These are phyloP conservation scores for Trematomus loennbergii DNA, from an alignment of 2,113 vertebrate genomes.

Conservation along the genomic window DNA sequence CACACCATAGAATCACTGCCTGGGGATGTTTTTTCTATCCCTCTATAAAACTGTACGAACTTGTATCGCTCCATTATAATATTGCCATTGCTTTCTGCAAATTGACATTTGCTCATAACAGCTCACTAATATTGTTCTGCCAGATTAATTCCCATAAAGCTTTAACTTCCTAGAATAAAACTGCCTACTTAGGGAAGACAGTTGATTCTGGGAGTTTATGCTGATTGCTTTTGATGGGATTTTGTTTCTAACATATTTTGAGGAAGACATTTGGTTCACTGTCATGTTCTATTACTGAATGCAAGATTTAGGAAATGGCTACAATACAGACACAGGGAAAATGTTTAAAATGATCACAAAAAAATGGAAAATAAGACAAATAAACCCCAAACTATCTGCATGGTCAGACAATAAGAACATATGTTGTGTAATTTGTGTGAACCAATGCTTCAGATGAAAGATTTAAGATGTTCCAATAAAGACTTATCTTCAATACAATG, in stretches of 20 bases:
- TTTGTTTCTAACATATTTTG: background rate
- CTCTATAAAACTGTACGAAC: conserved; percentile 13
- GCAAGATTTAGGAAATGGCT: background rate
- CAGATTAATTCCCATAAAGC: conserved; percentile 11
- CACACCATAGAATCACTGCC: background rate
- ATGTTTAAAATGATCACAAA: too few species aligned
- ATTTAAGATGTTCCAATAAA: too few species aligned
- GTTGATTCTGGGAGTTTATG: conserved; percentile 8
- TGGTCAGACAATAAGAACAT: background rate
- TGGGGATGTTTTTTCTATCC: background rate
- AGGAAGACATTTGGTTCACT: background rate
- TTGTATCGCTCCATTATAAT: background rate
- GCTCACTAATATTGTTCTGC: background rate
- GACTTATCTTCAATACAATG: too few species aligned
- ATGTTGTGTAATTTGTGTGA: background rate
- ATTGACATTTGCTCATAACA: conserved; percentile 17
- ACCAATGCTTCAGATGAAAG: background rate
- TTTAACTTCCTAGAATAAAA: conserved; percentile 6
- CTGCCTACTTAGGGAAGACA: conserved; percentile 7
- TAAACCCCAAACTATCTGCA: background rate
- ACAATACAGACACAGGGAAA: background rate
- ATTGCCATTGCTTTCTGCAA: conserved; percentile 1
- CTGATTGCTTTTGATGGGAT: background rate
- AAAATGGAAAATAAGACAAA: background rate
- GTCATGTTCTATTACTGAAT: background rate